Evolutionary conservation across 1,140 invertebrate species (phyloP).

Genomic region (Brachionus plicatilis): DNA sequence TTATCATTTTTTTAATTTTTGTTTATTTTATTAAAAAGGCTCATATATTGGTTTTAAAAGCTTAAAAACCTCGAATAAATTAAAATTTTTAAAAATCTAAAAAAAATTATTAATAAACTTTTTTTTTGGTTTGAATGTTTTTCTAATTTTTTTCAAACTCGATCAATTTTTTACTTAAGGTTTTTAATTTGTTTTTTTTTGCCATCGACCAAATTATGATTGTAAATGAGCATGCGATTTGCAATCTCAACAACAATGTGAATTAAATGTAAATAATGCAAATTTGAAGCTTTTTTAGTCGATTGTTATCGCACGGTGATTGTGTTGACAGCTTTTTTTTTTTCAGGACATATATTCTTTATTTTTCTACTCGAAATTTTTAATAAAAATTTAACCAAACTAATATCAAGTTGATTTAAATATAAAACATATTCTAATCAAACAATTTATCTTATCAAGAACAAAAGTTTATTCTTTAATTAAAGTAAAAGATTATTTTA

Average conservation of each 20-base stretch:
- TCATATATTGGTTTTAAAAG: neutral
- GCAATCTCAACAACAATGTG: neutral
- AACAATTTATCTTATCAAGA: neutral
- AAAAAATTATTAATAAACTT: slow-evolving; percentile 2
- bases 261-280: neutral
- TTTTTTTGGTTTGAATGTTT: neutral
- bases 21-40: neutral
- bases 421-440: neutral
- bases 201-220: neutral
- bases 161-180: neutral
- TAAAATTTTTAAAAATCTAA: neutral
- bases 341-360: neutral
- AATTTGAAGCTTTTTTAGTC: neutral
- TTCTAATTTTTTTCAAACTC: neutral
- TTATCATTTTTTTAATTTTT: neutral
- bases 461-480: neutral
- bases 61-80: neutral
- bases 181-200: neutral
- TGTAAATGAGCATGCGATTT: neutral
- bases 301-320: neutral
- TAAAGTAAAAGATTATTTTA: neutral
- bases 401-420: neutral
- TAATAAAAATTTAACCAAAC: neutral
- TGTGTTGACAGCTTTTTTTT: neutral
- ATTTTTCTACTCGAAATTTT: neutral